Evolutionary conservation across 2,888 invertebrate genomes (phyloP), one percentile per base, ranked within the genome.

Genomic region (Cacoxenus indagator): DNA sequence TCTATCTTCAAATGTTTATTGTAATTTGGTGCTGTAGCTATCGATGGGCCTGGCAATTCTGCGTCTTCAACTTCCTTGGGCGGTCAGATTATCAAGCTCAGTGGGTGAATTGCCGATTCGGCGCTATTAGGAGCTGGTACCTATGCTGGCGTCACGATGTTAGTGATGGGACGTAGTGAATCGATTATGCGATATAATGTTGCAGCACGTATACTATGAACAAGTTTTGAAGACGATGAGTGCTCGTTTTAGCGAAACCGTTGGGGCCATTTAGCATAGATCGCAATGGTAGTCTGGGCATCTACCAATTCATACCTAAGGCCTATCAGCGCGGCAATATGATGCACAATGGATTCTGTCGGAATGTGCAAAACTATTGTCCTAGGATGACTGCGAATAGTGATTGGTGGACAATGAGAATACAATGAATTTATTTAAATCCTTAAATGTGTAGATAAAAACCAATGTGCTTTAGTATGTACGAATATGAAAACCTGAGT

Each of bases 51-150:
- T 17, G 95, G 95, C 0, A 92, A 92, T 78, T 88, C 95, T 59
- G 94, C 94, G 0, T 94, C 92, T 1, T 95, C 93, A 0, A 96
- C 95, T 0, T 95, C 95, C 8, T 96, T 95, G 0, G 96, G 96
- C 1, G 96, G 96, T 0, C 92, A 93, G 76, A 93, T 91, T 65
- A 95, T 94, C 0, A 95, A 95, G 87, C 90, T 92, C 75, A 90
- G 92, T 0, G 95, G 95, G 0, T 90, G 95, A 29, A 92, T 94
- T 74, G 94, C 95, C 9, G 95, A 95, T 78, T 93, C 94, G 0
- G 92, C 94, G 0, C 88, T 91, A 74, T 90, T 92, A 74, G 94
- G 94, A 0, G 91, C 92, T 76, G 94, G 94, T 4, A 93, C 93
- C 3, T 94, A 94, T 82, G 93, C 93, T 4, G 84, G 91, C 57